These are phyloP conservation scores for Tupaia chinensis DNA, from an alignment of 2,113 vertebrate genomes.

Conservation along the genomic window DNA sequence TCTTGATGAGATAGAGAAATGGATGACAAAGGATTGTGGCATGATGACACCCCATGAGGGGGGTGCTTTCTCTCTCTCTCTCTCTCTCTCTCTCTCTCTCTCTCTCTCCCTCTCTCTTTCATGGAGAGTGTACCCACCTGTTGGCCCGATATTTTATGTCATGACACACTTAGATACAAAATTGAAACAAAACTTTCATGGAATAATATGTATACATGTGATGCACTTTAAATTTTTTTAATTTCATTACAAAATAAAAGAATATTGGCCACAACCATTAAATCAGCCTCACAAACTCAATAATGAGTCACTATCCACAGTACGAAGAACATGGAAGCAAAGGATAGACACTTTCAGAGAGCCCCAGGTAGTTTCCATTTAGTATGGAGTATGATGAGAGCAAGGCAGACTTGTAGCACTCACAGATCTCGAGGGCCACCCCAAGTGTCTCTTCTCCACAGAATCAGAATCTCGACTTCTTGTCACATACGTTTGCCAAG, in stretches of 20 bases:
- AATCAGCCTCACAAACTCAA: neutral
- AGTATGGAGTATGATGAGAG: neutral
- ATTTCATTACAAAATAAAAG: constrained; percentile 17
- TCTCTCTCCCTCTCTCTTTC: too few species aligned
- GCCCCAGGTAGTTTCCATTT: neutral
- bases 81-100: too few species aligned
- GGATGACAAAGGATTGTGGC: too few species aligned
- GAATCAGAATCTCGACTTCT: neutral
- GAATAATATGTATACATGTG: neutral
- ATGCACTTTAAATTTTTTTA: neutral
- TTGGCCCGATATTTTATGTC: neutral
- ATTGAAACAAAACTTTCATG: neutral
- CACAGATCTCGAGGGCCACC: neutral
- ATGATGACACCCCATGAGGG: too few species aligned
- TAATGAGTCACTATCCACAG: neutral
- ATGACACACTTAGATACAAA: neutral
- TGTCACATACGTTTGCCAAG: neutral
- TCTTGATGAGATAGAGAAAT: too few species aligned
- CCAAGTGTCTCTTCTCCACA: neutral
- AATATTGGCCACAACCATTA: neutral
- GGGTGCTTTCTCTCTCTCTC: too few species aligned
- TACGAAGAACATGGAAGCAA: neutral
- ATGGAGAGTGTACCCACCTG: too few species aligned
- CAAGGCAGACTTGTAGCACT: neutral
- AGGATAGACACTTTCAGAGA: neutral